Evolutionary conservation across 2,113 vertebrate genomes (phyloP).

Genomic region (Atractosteus spatula): DNA sequence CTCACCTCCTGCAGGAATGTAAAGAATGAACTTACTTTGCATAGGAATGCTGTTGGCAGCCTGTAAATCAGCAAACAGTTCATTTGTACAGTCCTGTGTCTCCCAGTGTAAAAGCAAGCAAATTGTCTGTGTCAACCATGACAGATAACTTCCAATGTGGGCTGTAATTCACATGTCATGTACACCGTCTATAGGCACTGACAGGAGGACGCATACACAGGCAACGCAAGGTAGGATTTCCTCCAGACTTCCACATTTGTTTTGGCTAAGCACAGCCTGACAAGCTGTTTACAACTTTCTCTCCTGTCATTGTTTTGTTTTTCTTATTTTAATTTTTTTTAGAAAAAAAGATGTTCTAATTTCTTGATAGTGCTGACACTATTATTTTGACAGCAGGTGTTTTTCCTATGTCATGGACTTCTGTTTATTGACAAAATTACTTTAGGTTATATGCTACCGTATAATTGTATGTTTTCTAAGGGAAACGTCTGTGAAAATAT

Average conservation of each 20-base stretch:
- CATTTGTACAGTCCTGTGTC: slow-evolving; percentile 27
- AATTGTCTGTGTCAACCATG: slow-evolving; percentile 49
- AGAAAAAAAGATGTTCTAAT: too few species aligned
- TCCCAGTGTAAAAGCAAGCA: slow-evolving; percentile 46
- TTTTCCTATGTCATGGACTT: neutral
- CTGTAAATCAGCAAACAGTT: slow-evolving; percentile 43
- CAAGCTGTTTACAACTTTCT: slow-evolving; percentile 15
- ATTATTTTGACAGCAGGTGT: neutral
- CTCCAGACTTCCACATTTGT: slow-evolving; percentile 3
- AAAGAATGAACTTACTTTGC: neutral
- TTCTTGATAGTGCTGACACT: too few species aligned
- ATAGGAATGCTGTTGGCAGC: slow-evolving; percentile 8
- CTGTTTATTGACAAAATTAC: neutral
- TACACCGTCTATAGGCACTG: slow-evolving; percentile 45
- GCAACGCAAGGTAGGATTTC: slow-evolving; percentile 37
- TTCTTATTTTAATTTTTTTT: neutral
- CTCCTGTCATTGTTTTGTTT: neutral
- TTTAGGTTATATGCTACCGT: neutral
- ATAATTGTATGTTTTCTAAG: neutral
- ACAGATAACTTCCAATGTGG: slow-evolving; percentile 54
- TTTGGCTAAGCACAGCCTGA: slow-evolving; percentile 18
- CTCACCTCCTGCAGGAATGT: neutral
- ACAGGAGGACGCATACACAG: slow-evolving; percentile 38
- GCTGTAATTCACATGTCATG: slow-evolving; percentile 41
- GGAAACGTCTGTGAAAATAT: neutral